Percentiles rank a stretch among this genome's conserved stretches.
Evolutionary conservation across 1,140 invertebrate genomes (phyloP).

Genomic region (Zaprionus nigranus): DNA sequence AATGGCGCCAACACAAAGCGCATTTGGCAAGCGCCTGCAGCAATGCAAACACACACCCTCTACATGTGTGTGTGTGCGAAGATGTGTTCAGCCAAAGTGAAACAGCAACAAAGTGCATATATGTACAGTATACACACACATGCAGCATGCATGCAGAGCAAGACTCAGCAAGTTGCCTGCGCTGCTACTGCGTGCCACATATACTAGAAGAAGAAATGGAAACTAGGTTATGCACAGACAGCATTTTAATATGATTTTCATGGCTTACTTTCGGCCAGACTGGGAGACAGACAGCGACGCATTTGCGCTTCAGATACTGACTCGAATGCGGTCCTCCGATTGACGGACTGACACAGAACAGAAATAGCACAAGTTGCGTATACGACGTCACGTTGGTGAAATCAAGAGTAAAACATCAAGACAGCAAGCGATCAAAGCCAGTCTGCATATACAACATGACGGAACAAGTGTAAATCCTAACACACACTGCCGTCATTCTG

Average conservation of each 20-base stretch:
- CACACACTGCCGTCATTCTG: neutral
- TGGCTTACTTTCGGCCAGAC: constrained; percentile 58
- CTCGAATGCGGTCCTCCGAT: constrained; percentile 16
- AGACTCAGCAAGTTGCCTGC: constrained; percentile 14
- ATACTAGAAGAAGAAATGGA: constrained; percentile 54
- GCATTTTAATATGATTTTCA: constrained; percentile 81
- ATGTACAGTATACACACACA: constrained; percentile 15
- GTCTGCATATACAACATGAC: neutral
- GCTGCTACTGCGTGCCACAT: constrained; percentile 20
- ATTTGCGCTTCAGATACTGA: constrained; percentile 34
- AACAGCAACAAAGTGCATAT: constrained; percentile 68
- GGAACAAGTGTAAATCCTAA: neutral
- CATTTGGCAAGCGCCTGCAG: constrained; percentile 79
- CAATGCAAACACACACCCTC: constrained; percentile 48
- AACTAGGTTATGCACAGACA: constrained; percentile 78
- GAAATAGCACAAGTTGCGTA: constrained; percentile 47
- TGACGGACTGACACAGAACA: constrained; percentile 31
- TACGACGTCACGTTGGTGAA: constrained; percentile 27
- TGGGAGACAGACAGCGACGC: constrained; percentile 29
- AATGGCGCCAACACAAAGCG: constrained; percentile 76
- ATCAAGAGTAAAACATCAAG: constrained; percentile 4
- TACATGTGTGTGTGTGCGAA: constrained; percentile 21
- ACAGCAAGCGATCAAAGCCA: neutral
- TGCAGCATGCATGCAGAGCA: constrained; percentile 3
- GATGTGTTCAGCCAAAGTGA: constrained; percentile 78